These are phyloP conservation scores for Pungitius pungitius DNA, from an alignment of 2,113 vertebrate genomes.

Conservation along the genomic window DNA sequence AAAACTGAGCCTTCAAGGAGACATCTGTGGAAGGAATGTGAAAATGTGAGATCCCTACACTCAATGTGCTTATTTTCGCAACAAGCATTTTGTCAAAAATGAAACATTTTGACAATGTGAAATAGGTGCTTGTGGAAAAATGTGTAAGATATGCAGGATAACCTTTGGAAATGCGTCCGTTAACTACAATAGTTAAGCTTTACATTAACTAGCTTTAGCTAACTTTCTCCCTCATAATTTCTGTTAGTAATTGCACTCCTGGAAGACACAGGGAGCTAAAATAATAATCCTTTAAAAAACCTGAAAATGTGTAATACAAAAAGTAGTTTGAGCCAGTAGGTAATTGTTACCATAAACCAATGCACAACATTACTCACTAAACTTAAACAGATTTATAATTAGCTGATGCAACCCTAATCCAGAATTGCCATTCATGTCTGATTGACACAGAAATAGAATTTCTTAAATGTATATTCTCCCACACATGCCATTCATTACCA, in stretches of 20 bases:
- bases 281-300: not conserved
- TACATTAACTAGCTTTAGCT: not conserved
- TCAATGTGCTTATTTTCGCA: not conserved
- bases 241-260: not conserved
- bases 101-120: not conserved
- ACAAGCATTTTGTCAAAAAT: not conserved
- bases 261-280: not conserved
- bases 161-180: not conserved
- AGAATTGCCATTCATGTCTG: slow-evolving; percentile 19
- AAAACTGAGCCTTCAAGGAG: not conserved
- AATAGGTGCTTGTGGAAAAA: not conserved
- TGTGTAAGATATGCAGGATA: not conserved
- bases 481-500: slow-evolving; percentile 53
- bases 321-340: not conserved
- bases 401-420: not conserved
- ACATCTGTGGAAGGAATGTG: not conserved
- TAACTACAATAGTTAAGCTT: not conserved
- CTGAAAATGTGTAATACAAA: not conserved
- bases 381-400: not conserved
- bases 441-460: slow-evolving; percentile 18
- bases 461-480: slow-evolving; percentile 1
- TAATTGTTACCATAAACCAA: slow-evolving; percentile 3
- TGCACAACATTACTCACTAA: not conserved
- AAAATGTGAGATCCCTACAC: not conserved
- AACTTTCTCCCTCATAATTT: not conserved